These are phyloP conservation scores for Agrotis clavis DNA, from an alignment of 2,888 invertebrate species.

Conservation along the genomic window DNA sequence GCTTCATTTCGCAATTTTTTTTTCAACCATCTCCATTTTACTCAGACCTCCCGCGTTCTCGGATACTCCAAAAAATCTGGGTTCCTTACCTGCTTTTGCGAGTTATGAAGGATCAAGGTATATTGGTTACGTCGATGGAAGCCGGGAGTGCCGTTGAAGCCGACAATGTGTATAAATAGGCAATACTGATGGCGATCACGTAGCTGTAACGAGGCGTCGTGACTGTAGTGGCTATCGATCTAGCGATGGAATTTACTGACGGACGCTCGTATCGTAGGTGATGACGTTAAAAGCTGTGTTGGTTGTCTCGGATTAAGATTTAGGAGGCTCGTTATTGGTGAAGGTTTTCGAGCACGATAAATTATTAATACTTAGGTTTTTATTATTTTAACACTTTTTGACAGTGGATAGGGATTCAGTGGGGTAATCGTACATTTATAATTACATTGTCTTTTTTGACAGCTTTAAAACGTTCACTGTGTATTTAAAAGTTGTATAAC, in stretches of 20 bases:
- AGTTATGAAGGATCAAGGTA: constrained; percentile 68
- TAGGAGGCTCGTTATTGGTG: constrained; percentile 13
- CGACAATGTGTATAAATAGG: constrained; percentile 89
- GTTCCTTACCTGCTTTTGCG: constrained; percentile 36
- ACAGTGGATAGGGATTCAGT: too few relatives aligned
- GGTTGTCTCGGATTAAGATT: constrained; percentile 39
- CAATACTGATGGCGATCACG: constrained; percentile 89
- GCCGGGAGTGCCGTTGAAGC: constrained; percentile 78
- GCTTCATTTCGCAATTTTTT: constrained; percentile 76
- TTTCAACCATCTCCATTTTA: constrained; percentile 70
- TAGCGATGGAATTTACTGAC: constrained; percentile 78
- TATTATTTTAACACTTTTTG: background rate
- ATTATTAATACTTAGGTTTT: background rate
- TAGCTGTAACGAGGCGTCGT: constrained; percentile 88
- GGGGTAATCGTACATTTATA: too few relatives aligned
- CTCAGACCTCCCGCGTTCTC: constrained; percentile 57
- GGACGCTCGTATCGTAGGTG: constrained; percentile 38
- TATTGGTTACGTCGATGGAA: constrained; percentile 75
- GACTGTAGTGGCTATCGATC: constrained; percentile 83
- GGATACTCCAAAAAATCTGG: background rate
- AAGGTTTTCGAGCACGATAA: background rate
- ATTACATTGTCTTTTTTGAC: too few relatives aligned
- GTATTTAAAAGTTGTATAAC: background rate
- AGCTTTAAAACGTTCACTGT: too few relatives aligned
- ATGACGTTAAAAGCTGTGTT: constrained; percentile 45